Evolutionary conservation across 2,113 vertebrate species (phyloP).

Genomic region (Leptobrachium ailaonicum): DNA sequence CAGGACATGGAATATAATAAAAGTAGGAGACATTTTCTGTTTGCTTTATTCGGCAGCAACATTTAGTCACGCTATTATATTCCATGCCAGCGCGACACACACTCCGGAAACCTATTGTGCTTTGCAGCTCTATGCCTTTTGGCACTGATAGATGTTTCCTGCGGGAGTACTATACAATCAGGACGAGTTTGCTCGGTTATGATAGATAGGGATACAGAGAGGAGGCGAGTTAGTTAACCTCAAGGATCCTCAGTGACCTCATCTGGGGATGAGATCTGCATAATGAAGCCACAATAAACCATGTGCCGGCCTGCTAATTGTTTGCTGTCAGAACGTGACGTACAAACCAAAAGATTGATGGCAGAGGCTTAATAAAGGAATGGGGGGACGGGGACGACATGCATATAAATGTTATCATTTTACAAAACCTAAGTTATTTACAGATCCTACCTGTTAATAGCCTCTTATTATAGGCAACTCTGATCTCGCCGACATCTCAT

Average conservation of each 20-base stretch:
- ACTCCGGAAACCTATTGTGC: conserved; percentile 33
- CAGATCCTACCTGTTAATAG: no score
- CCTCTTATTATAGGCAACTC: no score
- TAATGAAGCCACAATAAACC: not conserved
- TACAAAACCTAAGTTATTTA: no score
- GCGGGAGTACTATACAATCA: not conserved
- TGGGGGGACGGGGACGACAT: no score
- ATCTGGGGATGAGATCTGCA: conserved; percentile 9
- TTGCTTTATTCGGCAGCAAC: not conserved
- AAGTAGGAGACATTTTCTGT: not conserved
- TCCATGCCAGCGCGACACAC: conserved; percentile 8
- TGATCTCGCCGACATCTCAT: no score
- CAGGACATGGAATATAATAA: no score
- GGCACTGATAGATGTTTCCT: conserved; percentile 19
- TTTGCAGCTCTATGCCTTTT: conserved; percentile 31
- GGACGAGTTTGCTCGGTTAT: conserved; percentile 4
- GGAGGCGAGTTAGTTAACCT: conserved; percentile 15
- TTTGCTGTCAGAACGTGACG: not conserved
- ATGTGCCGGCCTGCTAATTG: not conserved
- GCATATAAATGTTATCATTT: no score
- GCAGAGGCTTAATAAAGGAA: no score
- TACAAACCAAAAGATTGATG: no score
- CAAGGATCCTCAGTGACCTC: not conserved
- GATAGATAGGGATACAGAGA: conserved; percentile 9
- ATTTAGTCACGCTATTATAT: not conserved